Base-by-base conservation (phyloP, 2,797 vertebrate species). In the Streptopelia turtur region DNA sequence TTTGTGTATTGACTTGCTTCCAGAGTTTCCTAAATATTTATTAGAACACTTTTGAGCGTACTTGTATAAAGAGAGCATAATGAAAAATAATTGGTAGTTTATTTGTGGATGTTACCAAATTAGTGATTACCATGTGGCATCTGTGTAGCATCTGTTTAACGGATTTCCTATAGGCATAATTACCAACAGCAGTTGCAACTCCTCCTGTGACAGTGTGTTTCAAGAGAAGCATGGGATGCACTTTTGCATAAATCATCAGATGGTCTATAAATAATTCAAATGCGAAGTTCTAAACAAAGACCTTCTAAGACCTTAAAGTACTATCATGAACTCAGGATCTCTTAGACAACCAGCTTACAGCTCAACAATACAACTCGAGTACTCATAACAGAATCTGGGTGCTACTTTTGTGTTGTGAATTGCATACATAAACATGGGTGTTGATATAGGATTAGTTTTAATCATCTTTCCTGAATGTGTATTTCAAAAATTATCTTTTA, bases 231-330 rank as follows among this genome's bases (percentile, higher is more conserved):
- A 55, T 76, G 89, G 61, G 47, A 82, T 89, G 68, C 57, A 22
- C 47, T 91, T 91, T 18, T 83, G 66, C 75, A 89, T 80, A 87
- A 85, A 91, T 87, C 52, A 87, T 96, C 59, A 91, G 28, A 77
- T 35, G 20, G 4, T 83, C 59, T 91, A 84, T 70, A 70, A 94
- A 92, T 82, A 77, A 94, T 93, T 91, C 37, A 91, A 56, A 64
- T 68, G 18, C 9, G 22, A 85, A 9, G 2, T 61, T 88, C 76
- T 75, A 66, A 83, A 71, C 28, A 89, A 89, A 91, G 56, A 55
- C n/a, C 37, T 78, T 50, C 45, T 61, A 78, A 64, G 35, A 69
- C 37, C 50, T 82, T 72, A 43, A 89, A 89, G 81, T 76, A 17
- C 31, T 70, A 6, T 45, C 24, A 13, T 64, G 69, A 93, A 43